phyloP scores from a whole-genome alignment of 92 coral and sea anemone genomes.

The Metridium senile region DNA sequence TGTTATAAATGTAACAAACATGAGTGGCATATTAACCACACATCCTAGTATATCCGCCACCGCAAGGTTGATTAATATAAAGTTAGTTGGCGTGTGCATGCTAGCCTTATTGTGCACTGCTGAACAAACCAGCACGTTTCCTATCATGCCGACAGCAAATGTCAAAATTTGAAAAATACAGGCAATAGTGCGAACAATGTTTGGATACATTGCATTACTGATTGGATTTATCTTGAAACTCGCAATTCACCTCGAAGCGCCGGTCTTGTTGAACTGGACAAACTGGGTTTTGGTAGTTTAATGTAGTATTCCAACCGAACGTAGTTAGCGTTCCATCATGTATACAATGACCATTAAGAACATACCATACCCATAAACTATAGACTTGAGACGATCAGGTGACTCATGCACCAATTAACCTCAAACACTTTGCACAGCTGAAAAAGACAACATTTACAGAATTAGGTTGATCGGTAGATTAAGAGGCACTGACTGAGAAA shows the following conservation, averaged over 20 bases:
- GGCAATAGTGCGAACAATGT: slow-evolving; percentile 19
- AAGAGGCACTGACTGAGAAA: too few species aligned
- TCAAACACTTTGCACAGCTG: neutral
- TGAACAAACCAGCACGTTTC: slow-evolving; percentile 44
- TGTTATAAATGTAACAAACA: slow-evolving; percentile 24
- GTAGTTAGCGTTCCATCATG: neutral
- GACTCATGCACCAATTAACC: neutral
- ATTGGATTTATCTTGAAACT: too few species aligned
- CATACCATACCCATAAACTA: neutral
- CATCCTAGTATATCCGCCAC: slow-evolving; percentile 37
- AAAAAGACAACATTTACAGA: neutral
- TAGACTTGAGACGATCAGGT: neutral
- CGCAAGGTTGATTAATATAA: slow-evolving; percentile 15
- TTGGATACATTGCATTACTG: slow-evolving; percentile 16
- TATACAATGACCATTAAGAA: neutral
- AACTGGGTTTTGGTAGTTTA: too few species aligned
- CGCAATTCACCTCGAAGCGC: too few species aligned
- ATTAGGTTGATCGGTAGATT: too few species aligned
- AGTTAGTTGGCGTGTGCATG: slow-evolving; percentile 43
- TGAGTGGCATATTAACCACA: slow-evolving; percentile 45
- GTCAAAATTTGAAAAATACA: slow-evolving; percentile 9
- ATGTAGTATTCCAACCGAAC: too few species aligned
- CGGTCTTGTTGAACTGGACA: neutral
- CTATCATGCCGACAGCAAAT: slow-evolving; percentile 37
- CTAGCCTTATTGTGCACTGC: slow-evolving; percentile 21